These are phyloP conservation scores for Monomorium pharaonis DNA, from an alignment of 1,140 invertebrate genomes.

Conservation along the genomic window DNA sequence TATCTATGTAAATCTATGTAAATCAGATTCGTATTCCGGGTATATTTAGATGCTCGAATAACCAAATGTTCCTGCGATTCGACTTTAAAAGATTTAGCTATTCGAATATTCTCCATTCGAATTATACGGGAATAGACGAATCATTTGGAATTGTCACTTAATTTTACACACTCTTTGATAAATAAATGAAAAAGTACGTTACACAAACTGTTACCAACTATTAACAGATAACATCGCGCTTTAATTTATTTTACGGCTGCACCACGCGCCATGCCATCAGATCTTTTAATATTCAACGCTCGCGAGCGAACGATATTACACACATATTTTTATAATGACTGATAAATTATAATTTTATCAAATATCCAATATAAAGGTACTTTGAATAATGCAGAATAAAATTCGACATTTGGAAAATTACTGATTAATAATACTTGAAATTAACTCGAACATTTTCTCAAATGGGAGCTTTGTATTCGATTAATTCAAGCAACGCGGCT, in stretches of 20 bases:
- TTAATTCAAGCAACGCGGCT: background rate
- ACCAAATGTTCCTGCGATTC: constrained; percentile 3
- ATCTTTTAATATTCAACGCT: background rate
- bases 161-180: background rate
- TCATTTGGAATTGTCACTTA: background rate
- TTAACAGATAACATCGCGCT: background rate
- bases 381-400: background rate
- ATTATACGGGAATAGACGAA: background rate
- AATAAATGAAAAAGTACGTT: background rate
- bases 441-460: background rate
- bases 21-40: background rate
- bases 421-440: background rate
- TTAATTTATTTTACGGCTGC: background rate
- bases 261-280: background rate
- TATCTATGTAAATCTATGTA: constrained; percentile 46
- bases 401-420: background rate
- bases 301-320: background rate
- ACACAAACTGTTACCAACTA: background rate
- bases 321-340: background rate
- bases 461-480: background rate
- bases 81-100: constrained; percentile 12
- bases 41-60: constrained; percentile 25
- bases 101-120: background rate
- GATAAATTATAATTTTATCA: background rate
- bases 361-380: background rate